Evolutionary conservation across 1,140 invertebrate genomes (phyloP).

Genomic region (Rhopalosiphum maidis): DNA sequence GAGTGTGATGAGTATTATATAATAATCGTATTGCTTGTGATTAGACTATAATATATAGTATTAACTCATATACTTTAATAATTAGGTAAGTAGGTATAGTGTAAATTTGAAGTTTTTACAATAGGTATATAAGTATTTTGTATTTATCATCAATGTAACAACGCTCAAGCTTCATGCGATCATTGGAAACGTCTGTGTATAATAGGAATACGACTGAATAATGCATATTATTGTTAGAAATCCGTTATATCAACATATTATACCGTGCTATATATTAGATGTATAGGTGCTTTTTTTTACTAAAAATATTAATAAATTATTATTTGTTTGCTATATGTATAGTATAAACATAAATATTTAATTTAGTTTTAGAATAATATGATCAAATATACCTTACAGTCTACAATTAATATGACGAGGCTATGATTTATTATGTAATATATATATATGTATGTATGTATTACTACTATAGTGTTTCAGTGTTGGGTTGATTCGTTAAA

Average conservation of each 20-base stretch:
- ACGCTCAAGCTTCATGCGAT: not conserved
- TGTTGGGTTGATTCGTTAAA: not conserved
- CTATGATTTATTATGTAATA: not conserved
- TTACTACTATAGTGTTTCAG: not conserved
- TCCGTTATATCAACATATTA: too few species aligned
- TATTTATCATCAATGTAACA: not conserved
- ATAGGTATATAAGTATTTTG: too few species aligned
- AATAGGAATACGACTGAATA: too few species aligned
- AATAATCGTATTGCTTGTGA: not conserved
- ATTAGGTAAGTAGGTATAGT: not conserved
- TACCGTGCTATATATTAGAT: too few species aligned
- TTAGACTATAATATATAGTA: not conserved
- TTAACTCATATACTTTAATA: not conserved
- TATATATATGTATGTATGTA: not conserved
- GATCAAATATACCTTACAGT: not conserved
- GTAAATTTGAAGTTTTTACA: not conserved
- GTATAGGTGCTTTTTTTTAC: not conserved
- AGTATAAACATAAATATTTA: too few species aligned
- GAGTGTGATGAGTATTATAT: not conserved
- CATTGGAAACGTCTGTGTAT: not conserved
- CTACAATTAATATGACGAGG: not conserved
- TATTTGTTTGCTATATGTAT: not conserved
- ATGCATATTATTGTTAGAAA: too few species aligned
- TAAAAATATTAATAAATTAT: not conserved
- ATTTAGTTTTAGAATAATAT: not conserved